phyloP scores from a whole-genome alignment of 92 coral and sea anemone species.

The Porites cylindrica region DNA sequence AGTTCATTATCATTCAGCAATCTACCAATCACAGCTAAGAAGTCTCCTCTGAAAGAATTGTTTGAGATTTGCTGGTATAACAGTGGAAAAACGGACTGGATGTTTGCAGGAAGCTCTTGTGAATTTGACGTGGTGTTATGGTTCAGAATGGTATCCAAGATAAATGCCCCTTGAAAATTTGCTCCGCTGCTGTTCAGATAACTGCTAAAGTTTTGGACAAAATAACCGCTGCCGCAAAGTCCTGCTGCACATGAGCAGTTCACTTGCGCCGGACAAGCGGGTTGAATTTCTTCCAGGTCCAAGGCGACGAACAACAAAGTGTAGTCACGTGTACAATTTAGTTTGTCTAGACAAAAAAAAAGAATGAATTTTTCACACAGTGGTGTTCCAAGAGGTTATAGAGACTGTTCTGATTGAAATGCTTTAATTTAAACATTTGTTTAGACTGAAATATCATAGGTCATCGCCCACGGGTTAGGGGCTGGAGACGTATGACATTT shows the following conservation, averaged over 20 bases:
- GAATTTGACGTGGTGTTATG: constrained; percentile 48
- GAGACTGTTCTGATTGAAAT: no score
- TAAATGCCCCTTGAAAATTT: constrained; percentile 67
- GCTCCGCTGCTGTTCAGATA: constrained; percentile 42
- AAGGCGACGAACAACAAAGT: constrained; percentile 79
- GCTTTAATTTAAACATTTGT: no score
- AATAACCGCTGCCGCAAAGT: constrained; percentile 61
- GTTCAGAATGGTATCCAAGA: constrained; percentile 76
- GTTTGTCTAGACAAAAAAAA: constrained; percentile 31
- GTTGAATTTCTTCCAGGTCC: constrained; percentile 70
- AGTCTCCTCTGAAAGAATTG: constrained; percentile 43
- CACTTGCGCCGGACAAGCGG: not conserved
- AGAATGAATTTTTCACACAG: not conserved
- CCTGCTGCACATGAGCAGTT: constrained; percentile 33
- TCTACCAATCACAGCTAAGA: constrained; percentile 50
- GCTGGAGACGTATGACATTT: no score
- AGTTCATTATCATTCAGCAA: constrained; percentile 11
- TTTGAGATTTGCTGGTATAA: not conserved
- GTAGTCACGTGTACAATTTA: constrained; percentile 57
- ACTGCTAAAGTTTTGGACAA: constrained; percentile 54
- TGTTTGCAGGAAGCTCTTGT: not conserved
- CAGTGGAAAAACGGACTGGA: not conserved
- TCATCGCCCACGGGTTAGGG: no score
- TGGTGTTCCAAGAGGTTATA: not conserved
- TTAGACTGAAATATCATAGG: no score